A percentile compares a stretch with the other conserved stretches of the same genome.
These are phyloP conservation scores for Balearica regulorum DNA, from an alignment of 2,797 vertebrate species.

Conservation along the genomic window DNA sequence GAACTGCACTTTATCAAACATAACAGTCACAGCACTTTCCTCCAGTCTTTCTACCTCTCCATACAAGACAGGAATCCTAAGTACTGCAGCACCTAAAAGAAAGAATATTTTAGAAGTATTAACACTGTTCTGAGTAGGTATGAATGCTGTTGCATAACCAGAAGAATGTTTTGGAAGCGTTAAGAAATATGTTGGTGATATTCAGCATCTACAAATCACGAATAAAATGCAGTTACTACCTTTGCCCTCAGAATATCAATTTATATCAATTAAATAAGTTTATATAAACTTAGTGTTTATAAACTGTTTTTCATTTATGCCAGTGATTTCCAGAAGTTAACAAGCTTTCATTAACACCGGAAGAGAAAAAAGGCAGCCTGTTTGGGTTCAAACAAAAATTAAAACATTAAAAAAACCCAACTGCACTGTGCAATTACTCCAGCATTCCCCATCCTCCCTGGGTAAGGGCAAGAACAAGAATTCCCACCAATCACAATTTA, in stretches of 20 bases:
- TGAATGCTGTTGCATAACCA: background rate
- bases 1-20: conserved; percentile 90
- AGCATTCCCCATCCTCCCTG: background rate
- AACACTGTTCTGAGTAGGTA: background rate
- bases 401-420: background rate
- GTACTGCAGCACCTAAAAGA: conserved; percentile 80
- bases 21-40: conserved; percentile 89
- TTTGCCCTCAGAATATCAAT: background rate
- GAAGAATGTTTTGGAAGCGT: background rate
- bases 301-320: background rate
- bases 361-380: background rate
- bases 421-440: background rate
- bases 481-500: background rate
- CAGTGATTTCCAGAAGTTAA: background rate
- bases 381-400: background rate
- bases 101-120: background rate
- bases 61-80: conserved; percentile 89
- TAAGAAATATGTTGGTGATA: background rate
- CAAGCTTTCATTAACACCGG: background rate
- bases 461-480: background rate
- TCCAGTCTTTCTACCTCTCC: conserved; percentile 89
- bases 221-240: background rate
- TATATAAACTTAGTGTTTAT: background rate
- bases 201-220: background rate
- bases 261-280: background rate